phyloP scores from a whole-genome alignment of 2,797 vertebrate genomes.

The Phalanger gymnotis region DNA sequence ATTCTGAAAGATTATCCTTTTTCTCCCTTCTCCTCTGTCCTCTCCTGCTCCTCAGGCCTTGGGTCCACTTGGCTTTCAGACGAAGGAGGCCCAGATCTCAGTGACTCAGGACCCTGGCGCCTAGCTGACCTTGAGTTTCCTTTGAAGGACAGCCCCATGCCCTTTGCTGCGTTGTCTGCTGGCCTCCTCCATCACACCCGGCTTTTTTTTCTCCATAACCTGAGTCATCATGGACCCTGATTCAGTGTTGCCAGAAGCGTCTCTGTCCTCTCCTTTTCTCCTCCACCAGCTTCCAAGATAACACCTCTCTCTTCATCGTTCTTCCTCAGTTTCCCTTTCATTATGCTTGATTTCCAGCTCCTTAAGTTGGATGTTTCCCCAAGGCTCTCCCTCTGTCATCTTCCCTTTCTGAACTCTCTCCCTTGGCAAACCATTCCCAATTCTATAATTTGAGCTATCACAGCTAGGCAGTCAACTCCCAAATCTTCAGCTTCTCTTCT shows the following conservation, averaged over 20 bases:
- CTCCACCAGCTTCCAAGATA: neutral
- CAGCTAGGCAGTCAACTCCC: neutral
- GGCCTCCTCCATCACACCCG: constrained; percentile 26
- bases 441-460: neutral
- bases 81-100: constrained; percentile 24
- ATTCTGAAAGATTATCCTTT: constrained; percentile 55
- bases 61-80: constrained; percentile 53
- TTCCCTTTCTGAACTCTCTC: neutral
- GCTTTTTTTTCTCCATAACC: constrained; percentile 10
- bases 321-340: neutral
- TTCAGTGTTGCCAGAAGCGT: neutral
- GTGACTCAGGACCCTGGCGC: constrained; percentile 54
- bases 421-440: neutral
- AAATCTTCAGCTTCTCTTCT: neutral
- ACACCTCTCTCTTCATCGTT: neutral
- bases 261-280: neutral
- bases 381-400: neutral
- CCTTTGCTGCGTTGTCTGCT: constrained; percentile 20
- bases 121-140: constrained; percentile 24
- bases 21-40: neutral
- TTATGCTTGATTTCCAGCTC: neutral
- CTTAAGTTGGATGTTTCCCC: neutral
- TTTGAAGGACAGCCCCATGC: constrained; percentile 39
- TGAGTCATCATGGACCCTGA: neutral
- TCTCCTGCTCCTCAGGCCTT: constrained; percentile 24